Percentiles rank a stretch among this genome's conserved stretches.
Conservation (phyloP, 2,797 vertebrate species). For the Dryobates pubescens region DNA sequence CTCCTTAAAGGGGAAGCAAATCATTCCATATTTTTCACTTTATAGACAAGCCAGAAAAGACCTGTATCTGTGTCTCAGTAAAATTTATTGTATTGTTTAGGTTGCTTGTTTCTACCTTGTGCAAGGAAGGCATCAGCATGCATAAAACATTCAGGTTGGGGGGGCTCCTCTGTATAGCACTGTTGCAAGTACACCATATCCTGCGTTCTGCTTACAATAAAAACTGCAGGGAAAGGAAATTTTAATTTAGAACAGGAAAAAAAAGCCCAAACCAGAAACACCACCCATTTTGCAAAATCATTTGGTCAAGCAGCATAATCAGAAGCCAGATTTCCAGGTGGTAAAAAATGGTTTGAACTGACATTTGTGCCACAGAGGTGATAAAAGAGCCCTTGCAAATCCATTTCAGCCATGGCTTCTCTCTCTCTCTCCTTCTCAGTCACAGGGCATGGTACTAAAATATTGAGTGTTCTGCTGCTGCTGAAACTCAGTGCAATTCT, state of each 20-base stretch:
- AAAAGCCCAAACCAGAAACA: background rate
- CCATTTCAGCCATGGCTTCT: conserved; percentile 14
- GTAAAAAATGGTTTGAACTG: background rate
- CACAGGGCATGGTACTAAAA: background rate
- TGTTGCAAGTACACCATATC: background rate
- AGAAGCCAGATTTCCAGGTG: background rate
- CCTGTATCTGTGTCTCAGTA: conserved; percentile 52
- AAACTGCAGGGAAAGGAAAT: background rate
- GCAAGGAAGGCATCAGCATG: conserved; percentile 31
- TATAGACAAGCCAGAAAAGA: conserved; percentile 72
- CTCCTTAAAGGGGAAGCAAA: conserved; percentile 73
- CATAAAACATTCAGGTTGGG: conserved; percentile 14
- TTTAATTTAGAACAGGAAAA: conserved; percentile 7
- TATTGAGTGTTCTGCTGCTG: background rate
- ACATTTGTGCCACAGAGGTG: background rate
- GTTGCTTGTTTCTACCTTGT: conserved; percentile 68
- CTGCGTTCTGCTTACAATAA: background rate
- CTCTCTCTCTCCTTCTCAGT: background rate
- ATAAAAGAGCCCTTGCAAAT: conserved; percentile 24
- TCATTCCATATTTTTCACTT: conserved; percentile 75
- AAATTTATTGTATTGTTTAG: conserved; percentile 75
- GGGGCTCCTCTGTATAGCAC: background rate
- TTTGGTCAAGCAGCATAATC: conserved; percentile 5
- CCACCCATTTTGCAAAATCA: conserved; percentile 1
- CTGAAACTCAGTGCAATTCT: background rate